Conservation (phyloP, 2,888 invertebrate genomes). For the Actias luna region DNA sequence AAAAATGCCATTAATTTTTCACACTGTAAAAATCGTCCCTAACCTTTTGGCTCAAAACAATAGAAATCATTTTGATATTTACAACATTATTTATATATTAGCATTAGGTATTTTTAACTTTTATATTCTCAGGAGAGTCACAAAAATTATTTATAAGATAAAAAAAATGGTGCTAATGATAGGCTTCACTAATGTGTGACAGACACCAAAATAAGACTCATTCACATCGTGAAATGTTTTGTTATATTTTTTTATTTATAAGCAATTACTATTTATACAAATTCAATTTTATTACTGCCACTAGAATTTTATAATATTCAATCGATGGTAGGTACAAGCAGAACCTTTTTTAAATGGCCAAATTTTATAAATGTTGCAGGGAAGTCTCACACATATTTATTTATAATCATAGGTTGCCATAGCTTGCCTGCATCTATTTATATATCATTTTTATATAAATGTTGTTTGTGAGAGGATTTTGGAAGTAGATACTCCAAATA, state of each 20-base stretch:
- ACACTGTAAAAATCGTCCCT: constrained; percentile 65
- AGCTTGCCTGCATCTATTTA: constrained; percentile 81
- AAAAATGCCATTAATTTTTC: constrained; percentile 78
- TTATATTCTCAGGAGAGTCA: constrained; percentile 80
- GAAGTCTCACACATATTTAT: constrained; percentile 75
- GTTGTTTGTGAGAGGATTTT: constrained; percentile 77
- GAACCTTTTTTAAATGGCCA: constrained; percentile 48
- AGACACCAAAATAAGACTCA: constrained; percentile 80
- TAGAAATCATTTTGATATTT: constrained; percentile 69
- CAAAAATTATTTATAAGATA: constrained; percentile 79
- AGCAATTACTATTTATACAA: constrained; percentile 77
- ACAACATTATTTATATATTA: constrained; percentile 77
- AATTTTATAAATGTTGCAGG: constrained; percentile 73
- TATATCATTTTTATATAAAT: constrained; percentile 72
- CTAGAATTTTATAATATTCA: constrained; percentile 65
- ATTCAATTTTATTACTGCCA: constrained; percentile 76
- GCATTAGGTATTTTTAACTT: constrained; percentile 80
- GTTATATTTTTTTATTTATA: constrained; percentile 79
- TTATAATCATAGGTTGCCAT: constrained; percentile 76
- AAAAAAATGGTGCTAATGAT: constrained; percentile 78
- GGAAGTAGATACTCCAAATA: constrained; percentile 72
- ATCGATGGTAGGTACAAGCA: constrained; percentile 58
- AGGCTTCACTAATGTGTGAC: constrained; percentile 80
- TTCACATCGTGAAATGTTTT: constrained; percentile 75
- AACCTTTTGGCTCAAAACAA: constrained; percentile 78